Conservation (phyloP, 2,113 vertebrate genomes). For the Fukomys damarensis region DNA sequence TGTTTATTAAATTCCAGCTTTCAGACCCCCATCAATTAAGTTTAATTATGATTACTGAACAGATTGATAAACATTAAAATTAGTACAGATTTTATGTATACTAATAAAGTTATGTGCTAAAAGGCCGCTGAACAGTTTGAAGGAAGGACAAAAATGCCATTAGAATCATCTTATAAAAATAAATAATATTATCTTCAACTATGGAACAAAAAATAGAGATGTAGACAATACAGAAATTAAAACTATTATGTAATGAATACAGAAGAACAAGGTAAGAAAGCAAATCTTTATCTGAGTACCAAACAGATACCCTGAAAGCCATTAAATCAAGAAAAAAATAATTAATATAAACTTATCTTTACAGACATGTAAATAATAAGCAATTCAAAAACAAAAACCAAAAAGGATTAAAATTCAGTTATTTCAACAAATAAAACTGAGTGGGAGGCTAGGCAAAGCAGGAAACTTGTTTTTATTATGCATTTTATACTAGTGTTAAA, state of each 20-base stretch:
- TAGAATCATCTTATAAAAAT: background rate
- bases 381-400: background rate
- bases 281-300: background rate
- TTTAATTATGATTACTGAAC: background rate
- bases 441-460: background rate
- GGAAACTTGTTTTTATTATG: background rate
- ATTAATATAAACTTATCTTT: background rate
- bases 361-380: slow-evolving; percentile 12
- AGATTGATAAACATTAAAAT: background rate
- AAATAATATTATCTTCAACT: background rate
- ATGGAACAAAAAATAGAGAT: background rate
- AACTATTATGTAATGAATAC: background rate
- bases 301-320: background rate
- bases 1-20: slow-evolving; percentile 3
- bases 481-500: background rate
- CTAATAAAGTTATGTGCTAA: background rate
- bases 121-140: background rate
- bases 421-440: background rate
- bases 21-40: slow-evolving; percentile 7
- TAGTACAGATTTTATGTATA: slow-evolving; percentile 5
- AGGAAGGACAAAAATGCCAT: background rate
- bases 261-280: background rate
- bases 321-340: background rate
- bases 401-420: background rate
- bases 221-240: background rate